Percentiles rank a stretch among this genome's conserved stretches.
These are phyloP conservation scores for Thyatira batis DNA, from an alignment of 2,888 invertebrate species.

Conservation along the genomic window DNA sequence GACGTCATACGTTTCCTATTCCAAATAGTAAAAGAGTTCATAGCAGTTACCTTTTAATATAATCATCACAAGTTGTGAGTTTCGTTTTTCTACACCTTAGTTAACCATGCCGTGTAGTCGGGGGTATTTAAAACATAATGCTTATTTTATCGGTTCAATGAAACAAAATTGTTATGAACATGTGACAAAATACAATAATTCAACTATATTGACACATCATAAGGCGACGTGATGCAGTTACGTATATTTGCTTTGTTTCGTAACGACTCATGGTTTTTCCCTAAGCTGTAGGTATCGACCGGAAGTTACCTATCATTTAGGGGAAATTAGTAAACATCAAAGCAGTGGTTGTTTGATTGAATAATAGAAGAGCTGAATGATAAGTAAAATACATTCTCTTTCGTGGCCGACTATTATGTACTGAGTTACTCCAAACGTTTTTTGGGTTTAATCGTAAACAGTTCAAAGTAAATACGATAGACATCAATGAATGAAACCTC, in stretches of 20 bases:
- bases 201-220: background rate
- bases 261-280: constrained; percentile 65
- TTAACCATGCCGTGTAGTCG: too few species aligned
- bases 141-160: constrained; percentile 8
- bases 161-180: too few species aligned
- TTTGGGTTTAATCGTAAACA: background rate
- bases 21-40: too few species aligned
- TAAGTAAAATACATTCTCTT: constrained; percentile 37
- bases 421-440: constrained; percentile 10
- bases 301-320: constrained; percentile 53
- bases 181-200: too few species aligned
- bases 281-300: constrained; percentile 58
- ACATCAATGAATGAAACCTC: constrained; percentile 20
- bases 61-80: background rate
- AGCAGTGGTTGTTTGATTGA: constrained; percentile 60
- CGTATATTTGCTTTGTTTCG: constrained; percentile 15
- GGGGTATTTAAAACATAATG: too few species aligned
- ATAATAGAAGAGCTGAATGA: constrained; percentile 55
- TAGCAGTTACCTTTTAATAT: background rate
- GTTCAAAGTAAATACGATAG: background rate
- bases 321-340: constrained; percentile 62
- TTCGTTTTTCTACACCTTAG: background rate
- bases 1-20: constrained; percentile 30
- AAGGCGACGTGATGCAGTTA: background rate
- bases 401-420: constrained; percentile 41